These are phyloP conservation scores for Agrotis segetum DNA, from an alignment of 2,888 invertebrate species.

Conservation along the genomic window DNA sequence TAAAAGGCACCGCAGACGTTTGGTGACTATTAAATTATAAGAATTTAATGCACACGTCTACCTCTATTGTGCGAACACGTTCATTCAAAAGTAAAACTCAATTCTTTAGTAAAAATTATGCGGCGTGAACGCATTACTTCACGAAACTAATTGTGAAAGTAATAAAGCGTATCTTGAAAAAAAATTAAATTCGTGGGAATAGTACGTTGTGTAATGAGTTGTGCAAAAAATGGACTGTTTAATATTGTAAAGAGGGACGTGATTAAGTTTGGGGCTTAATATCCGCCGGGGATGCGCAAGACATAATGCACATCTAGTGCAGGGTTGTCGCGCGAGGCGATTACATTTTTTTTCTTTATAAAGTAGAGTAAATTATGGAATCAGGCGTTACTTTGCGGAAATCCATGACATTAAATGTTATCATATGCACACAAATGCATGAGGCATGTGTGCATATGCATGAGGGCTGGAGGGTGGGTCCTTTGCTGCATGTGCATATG, in stretches of 20 bases:
- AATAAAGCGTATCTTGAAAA: constrained; percentile 73
- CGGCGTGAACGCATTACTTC: constrained; percentile 89
- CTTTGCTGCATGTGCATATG: too few species aligned
- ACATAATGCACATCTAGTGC: constrained; percentile 82
- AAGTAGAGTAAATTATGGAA: too few species aligned
- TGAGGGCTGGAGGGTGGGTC: too few species aligned
- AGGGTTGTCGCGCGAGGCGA: constrained; percentile 71
- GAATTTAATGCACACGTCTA: constrained; percentile 78
- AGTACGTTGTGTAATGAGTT: constrained; percentile 84
- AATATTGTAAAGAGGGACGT: constrained; percentile 84
- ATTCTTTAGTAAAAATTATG: constrained; percentile 80
- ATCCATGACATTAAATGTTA: too few species aligned
- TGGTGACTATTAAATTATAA: constrained; percentile 67
- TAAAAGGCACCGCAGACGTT: constrained; percentile 46
- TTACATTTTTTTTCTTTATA: not conserved
- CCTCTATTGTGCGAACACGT: constrained; percentile 75
- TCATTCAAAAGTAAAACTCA: constrained; percentile 74
- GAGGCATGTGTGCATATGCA: too few species aligned
- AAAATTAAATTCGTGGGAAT: constrained; percentile 87
- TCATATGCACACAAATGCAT: too few species aligned
- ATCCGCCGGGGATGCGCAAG: constrained; percentile 87
- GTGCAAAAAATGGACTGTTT: constrained; percentile 82
- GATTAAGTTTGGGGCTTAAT: constrained; percentile 88
- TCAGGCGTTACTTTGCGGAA: too few species aligned
- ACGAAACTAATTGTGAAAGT: constrained; percentile 85